These are phyloP conservation scores for Pelecanus crispus DNA, from an alignment of 2,113 vertebrate genomes.

Conservation along the genomic window DNA sequence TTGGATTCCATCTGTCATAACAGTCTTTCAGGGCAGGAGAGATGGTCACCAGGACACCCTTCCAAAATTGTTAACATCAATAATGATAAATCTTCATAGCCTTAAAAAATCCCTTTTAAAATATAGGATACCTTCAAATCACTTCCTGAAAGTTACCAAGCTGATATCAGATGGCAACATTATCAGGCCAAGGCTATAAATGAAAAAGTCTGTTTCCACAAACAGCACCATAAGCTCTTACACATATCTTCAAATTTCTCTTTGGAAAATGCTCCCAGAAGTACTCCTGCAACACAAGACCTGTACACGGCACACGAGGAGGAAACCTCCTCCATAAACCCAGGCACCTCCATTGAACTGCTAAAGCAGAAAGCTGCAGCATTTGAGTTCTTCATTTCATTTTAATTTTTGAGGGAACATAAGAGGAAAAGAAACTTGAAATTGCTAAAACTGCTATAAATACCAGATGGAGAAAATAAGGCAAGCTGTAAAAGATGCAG, in stretches of 20 bases:
- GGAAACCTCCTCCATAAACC: background rate
- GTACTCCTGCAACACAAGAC: background rate
- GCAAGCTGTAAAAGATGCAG: background rate
- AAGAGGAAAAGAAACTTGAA: background rate
- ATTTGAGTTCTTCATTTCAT: background rate
- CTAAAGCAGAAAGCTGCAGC: background rate
- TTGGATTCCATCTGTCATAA: too few species aligned
- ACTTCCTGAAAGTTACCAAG: background rate
- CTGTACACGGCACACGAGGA: accelerated
- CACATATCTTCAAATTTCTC: background rate
- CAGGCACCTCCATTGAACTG: background rate
- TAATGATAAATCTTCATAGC: background rate
- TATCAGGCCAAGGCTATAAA: background rate
- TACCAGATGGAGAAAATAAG: background rate
- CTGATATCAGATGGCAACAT: background rate
- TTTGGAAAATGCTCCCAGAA: background rate
- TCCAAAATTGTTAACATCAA: slow-evolving; percentile 1
- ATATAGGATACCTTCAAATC: background rate
- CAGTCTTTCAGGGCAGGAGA: too few species aligned
- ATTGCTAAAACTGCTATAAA: slow-evolving; percentile 18
- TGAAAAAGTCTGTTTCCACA: background rate
- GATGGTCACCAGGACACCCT: too few species aligned
- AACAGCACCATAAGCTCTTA: background rate
- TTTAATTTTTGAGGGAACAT: background rate
- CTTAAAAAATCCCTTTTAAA: background rate